phyloP scores from a whole-genome alignment of 1,140 invertebrate genomes.

The Magallana angulata region DNA sequence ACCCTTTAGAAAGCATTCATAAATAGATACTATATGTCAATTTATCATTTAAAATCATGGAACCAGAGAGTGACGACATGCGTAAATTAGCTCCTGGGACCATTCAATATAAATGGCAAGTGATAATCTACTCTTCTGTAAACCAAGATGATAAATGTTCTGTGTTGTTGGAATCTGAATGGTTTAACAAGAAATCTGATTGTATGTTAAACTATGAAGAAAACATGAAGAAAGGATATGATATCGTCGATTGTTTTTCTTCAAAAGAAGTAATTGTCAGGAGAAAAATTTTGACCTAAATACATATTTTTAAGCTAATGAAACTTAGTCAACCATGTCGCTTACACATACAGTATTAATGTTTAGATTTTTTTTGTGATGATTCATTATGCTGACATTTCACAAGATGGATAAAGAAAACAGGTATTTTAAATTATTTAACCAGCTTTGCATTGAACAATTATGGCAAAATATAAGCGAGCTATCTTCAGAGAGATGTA shows the following conservation, averaged over 20 bases:
- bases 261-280: no score
- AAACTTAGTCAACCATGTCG: neutral
- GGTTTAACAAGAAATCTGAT: no score
- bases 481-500: constrained; percentile 32
- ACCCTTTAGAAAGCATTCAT: neutral
- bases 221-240: no score
- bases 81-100: no score
- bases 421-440: neutral
- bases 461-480: neutral
- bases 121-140: no score
- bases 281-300: no score
- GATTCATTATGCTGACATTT: neutral
- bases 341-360: neutral
- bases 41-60: neutral
- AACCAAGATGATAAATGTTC: no score
- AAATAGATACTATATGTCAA: neutral
- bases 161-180: no score
- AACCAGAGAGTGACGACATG: neutral
- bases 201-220: no score
- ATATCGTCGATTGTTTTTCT: no score
- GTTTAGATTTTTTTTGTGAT: neutral
- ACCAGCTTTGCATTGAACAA: neutral
- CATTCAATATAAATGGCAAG: no score
- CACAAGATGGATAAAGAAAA: neutral
- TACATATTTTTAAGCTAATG: neutral